A percentile compares a stretch with the other conserved stretches of the same genome.
These are phyloP conservation scores for Dasyornis broadbenti DNA, from an alignment of 2,113 vertebrate genomes.

Conservation along the genomic window DNA sequence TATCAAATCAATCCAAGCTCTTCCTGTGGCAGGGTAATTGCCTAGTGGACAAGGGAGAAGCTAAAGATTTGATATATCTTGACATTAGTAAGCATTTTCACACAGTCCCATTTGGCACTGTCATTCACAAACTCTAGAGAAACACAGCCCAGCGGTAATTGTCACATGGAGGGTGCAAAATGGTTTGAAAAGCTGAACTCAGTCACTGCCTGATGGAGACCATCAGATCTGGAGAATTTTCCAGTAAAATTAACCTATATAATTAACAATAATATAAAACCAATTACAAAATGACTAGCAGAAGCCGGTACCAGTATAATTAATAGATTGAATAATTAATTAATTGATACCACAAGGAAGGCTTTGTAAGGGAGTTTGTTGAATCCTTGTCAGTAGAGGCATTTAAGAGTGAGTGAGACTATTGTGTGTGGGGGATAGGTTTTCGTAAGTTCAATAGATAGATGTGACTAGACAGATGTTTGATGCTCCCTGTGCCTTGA, in stretches of 20 bases:
- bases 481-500: neutral
- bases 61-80: constrained; percentile 35
- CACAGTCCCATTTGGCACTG: constrained; percentile 27
- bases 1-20: constrained; percentile 37
- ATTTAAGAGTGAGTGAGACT: neutral
- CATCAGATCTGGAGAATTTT: neutral
- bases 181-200: neutral
- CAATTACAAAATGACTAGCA: neutral
- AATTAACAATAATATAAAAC: neutral
- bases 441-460: neutral
- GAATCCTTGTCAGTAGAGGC: neutral
- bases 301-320: neutral
- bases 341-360: neutral
- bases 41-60: constrained; percentile 21
- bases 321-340: neutral
- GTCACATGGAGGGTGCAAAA: neutral
- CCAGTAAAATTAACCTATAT: neutral
- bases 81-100: constrained; percentile 35
- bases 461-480: neutral
- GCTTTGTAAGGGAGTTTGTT: neutral
- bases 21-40: constrained; percentile 27
- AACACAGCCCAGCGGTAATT: neutral
- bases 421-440: neutral
- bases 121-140: neutral
- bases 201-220: neutral